Evolutionary conservation across 2,888 invertebrate species (phyloP).

Genomic region (Opisthograptis luteolata): DNA sequence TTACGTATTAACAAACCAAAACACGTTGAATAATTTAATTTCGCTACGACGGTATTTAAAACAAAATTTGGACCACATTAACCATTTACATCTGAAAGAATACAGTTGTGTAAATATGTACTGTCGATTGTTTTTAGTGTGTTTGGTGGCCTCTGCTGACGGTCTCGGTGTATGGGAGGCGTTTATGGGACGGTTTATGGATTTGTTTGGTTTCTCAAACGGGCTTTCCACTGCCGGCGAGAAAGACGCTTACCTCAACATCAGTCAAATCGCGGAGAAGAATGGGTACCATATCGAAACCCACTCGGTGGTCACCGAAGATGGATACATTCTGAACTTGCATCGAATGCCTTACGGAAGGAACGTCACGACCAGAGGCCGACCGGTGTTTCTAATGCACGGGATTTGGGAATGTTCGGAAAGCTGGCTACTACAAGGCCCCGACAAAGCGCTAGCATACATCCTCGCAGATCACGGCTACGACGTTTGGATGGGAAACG

Average conservation of each 20-base stretch:
- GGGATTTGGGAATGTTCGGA: conserved; percentile 86
- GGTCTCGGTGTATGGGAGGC: conserved; percentile 32
- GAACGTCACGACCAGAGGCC: conserved; percentile 36
- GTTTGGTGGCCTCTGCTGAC: conserved; percentile 23
- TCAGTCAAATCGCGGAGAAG: conserved; percentile 51
- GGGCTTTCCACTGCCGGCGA: conserved; percentile 17
- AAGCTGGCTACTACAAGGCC: conserved; percentile 80
- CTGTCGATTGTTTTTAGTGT: conserved; percentile 14
- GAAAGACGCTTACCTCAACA: conserved; percentile 56
- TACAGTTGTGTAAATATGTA: conserved; percentile 29
- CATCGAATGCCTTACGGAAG: conserved; percentile 55
- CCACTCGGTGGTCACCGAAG: conserved; percentile 60
- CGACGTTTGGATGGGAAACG: conserved; percentile 94
- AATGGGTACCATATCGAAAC: conserved; percentile 59
- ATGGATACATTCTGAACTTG: conserved; percentile 62
- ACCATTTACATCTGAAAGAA: neutral
- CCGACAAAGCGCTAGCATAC: conserved; percentile 84
- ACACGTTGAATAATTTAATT: too few relatives aligned
- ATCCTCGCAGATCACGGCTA: conserved; percentile 87
- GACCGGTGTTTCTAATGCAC: conserved; percentile 89
- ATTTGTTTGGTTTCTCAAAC: conserved; percentile 7
- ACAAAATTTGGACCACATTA: conserved; percentile 2
- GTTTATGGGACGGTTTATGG: conserved; percentile 25
- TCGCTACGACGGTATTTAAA: conserved; percentile 3
- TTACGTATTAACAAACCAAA: too few relatives aligned